Percentiles rank a stretch among this genome's conserved stretches.
Conservation (phyloP, 2,797 vertebrate species). For the Megaceryle alcyon region DNA sequence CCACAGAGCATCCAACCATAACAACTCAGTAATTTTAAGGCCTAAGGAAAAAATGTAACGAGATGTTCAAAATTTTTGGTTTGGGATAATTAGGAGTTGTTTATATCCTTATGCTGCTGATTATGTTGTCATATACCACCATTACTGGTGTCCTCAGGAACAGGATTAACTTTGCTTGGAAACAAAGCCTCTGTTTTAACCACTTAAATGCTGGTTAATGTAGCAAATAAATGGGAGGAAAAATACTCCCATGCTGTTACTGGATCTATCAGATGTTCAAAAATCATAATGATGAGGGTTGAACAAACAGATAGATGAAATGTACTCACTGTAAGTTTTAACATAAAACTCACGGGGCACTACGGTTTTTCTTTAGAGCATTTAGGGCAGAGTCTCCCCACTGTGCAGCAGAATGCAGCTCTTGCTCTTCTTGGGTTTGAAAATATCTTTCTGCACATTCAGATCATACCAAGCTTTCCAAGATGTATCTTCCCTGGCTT, state of each 20-base stretch:
- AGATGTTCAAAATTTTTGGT: constrained; percentile 69
- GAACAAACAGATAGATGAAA: background rate
- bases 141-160: constrained; percentile 29
- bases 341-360: background rate
- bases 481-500: background rate
- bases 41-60: constrained; percentile 69
- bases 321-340: background rate
- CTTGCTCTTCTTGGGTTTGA: background rate
- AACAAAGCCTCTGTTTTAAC: constrained; percentile 59
- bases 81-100: constrained; percentile 68
- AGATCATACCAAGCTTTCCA: background rate
- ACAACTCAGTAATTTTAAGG: constrained; percentile 72
- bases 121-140: constrained; percentile 44
- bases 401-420: background rate
- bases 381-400: background rate
- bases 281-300: background rate
- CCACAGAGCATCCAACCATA: constrained; percentile 73
- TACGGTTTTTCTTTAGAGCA: background rate
- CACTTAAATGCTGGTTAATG: constrained; percentile 27
- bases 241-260: background rate
- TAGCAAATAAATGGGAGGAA: background rate
- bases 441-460: background rate
- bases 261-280: background rate
- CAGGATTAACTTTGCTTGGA: constrained; percentile 30
- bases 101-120: constrained; percentile 59